Base-by-base conservation (phyloP, 2,797 vertebrate species). In the Sebastes hubbsi region DNA sequence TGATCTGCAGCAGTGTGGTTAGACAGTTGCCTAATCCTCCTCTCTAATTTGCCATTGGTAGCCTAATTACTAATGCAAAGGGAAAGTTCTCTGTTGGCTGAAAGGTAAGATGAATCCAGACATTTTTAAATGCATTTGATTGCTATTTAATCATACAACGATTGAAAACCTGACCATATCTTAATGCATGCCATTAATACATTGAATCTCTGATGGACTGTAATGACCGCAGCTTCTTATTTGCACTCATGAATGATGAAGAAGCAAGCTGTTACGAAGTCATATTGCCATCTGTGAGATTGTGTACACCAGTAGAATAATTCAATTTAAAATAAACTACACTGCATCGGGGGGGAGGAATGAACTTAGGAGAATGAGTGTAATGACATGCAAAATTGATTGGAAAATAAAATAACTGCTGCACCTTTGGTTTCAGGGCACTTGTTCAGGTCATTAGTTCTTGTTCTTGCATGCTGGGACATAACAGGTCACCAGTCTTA, bases 31-130 rank as follows among this genome's bases (percentile, higher is more conserved):
- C 66, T 66, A 49, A 77, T 76, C n/a, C 24, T 60, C 38, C 69
- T 72, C 52, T 73, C 55, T 87, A 75, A 87, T 87, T 87, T 82
- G 34, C 25, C 60, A 78, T 54, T 76, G 82, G 87, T 49, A 58
- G 63, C 65, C 70, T 89, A 72, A 75, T 84, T 75, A 82, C 54
- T 52, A 38, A 87, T 80, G 65, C 70, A 78, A 72, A 67, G 34
- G 59, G 66, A 85, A 78, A 82, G 55, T 75, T 64, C 34, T 67
- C 38, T 60, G 56, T 63, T 75, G 63, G 22, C 30, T 79, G 34
- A 65, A 54, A 73, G 32, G 29, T 55, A 29, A 73, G 29, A 76
- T 30, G 34, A 58, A 72, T 77, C 22, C 13, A 32, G 36, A 52
- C 38, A 49, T 56, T 42, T 18, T 52, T 27, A 75, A 63, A 62